phyloP scores from a whole-genome alignment of 2,113 vertebrate genomes.

The Hyperopisus bebe region DNA sequence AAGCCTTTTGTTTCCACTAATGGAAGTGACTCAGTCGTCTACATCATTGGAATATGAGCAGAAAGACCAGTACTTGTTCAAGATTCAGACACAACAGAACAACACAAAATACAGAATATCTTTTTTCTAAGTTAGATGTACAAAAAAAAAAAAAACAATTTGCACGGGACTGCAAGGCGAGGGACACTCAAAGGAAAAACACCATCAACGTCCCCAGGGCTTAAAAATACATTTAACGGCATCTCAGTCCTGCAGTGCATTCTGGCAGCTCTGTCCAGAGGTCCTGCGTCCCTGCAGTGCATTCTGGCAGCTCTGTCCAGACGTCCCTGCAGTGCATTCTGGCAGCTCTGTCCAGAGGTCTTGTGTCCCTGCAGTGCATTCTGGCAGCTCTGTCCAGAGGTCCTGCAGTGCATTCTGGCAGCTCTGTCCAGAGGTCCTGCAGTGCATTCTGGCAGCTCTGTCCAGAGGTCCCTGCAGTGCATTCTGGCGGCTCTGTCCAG shows the following conservation, averaged over 20 bases:
- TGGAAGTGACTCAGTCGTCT: background rate
- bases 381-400: background rate
- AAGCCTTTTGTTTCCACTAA: background rate
- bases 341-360: background rate
- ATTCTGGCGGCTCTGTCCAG: no score
- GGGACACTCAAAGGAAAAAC: background rate
- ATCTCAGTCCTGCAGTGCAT: background rate
- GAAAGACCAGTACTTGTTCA: background rate
- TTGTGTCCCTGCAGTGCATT: no score
- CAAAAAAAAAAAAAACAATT: slow-evolving; percentile 3
- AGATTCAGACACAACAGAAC: background rate
- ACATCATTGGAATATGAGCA: background rate
- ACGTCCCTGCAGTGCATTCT: no score
- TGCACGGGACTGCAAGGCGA: background rate
- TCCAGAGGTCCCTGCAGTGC: no score
- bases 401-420: no score
- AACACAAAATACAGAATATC: background rate
- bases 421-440: background rate
- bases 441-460: no score
- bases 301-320: background rate
- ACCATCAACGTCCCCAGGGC: background rate
- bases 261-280: slow-evolving; percentile 1
- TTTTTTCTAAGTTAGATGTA: background rate
- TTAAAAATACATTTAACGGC: background rate
- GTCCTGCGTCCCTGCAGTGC: background rate